Base-by-base conservation (phyloP, 2,797 vertebrate genomes). In the Somateria mollissima region DNA sequence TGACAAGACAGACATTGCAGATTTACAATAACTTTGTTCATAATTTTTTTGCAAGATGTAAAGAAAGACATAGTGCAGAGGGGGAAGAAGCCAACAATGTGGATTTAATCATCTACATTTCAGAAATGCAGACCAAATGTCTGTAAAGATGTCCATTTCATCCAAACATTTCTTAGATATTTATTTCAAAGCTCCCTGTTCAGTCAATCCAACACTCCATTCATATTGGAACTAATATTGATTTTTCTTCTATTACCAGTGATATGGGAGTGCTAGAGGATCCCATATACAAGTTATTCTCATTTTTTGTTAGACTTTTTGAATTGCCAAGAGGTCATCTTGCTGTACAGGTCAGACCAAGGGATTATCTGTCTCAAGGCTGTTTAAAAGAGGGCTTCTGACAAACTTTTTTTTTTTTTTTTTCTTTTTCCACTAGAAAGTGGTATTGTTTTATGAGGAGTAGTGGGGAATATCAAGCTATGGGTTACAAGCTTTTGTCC, bases 111-210 rank as follows among this genome's bases (percentile, higher is more conserved):
- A 97, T 92, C 83, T 92, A 34, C 95, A 94, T 97, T 96, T 95
- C 95, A 96, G 94, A 97, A 97, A 97, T 97, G 97, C 95, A 97
- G 97, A 97, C 97, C 97, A 97, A 97, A 97, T 97, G 97, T 97
- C 96, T 97, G 91, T 97, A 96, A 97, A 97, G 96, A 97, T 97
- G 96, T 96, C 96, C 95, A 94, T 94, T 97, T 95, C 89, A 96
- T 96, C 93, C 91, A 97, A 97, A 96, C 93, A 96, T 97, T 96
- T 97, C 96, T 97, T 84, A 97, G 97, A 95, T 97, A 97, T 95
- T 97, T 97, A 93, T 97, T 97, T 97, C 97, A 97, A 97, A 97
- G 97, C 94, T 94, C 88, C 78, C 79, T 73, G 56, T 88, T 96
- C 79, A 94, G 94, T 94, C 94, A 92, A 28, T 94, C 92, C 83